Evolutionary conservation across 1,140 invertebrate genomes (phyloP).

Genomic region (Trichonephila clavata): DNA sequence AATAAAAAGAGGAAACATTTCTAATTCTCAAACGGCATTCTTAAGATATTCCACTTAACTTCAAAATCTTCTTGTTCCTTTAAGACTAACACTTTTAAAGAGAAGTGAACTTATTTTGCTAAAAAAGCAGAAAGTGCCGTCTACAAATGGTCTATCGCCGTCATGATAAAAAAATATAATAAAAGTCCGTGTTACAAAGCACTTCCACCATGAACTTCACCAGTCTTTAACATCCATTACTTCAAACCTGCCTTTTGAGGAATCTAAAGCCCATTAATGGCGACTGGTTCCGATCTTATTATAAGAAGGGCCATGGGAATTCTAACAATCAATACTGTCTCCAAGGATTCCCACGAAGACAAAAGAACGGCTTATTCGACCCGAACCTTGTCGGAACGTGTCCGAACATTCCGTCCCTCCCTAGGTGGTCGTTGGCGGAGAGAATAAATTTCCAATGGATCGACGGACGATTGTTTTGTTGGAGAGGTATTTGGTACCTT

Average conservation of each 20-base stretch:
- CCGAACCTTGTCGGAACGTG: constrained; percentile 41
- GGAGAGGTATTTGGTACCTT: constrained; percentile 34
- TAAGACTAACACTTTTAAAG: neutral
- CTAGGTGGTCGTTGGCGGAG: neutral
- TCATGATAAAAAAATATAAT: neutral
- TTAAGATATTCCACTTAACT: too few relatives aligned
- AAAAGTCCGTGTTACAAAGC: neutral
- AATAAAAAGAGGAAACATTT: too few relatives aligned
- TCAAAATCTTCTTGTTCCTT: neutral
- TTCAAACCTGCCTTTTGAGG: constrained; percentile 33
- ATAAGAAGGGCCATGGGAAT: constrained; percentile 51
- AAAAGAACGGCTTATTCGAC: constrained; percentile 36
- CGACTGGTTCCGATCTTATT: constrained; percentile 46
- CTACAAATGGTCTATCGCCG: neutral
- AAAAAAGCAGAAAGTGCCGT: neutral
- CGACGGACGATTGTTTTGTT: constrained; percentile 6
- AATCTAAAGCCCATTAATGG: constrained; percentile 51
- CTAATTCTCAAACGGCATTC: too few relatives aligned
- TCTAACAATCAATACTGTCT: constrained; percentile 43
- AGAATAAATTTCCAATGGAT: constrained; percentile 41
- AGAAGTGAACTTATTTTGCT: neutral
- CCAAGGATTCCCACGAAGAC: constrained; percentile 32
- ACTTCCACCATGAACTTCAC: neutral
- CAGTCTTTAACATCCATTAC: constrained; percentile 41
- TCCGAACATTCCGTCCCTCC: constrained; percentile 36